phyloP scores from a whole-genome alignment of 2,888 invertebrate species.

The Brachyptera risi region DNA sequence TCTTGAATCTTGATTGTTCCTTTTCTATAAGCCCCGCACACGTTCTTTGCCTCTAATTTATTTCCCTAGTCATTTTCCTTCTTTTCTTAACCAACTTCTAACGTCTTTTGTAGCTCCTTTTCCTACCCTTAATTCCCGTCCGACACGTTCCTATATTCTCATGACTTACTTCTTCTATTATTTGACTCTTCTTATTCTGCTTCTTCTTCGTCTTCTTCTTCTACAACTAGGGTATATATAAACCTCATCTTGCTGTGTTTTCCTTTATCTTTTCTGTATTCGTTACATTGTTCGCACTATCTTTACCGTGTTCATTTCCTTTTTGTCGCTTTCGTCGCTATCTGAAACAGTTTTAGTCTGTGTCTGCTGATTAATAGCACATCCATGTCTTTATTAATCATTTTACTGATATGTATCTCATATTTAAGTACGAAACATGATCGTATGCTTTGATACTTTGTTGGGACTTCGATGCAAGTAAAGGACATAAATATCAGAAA shows the following conservation, averaged over 20 bases:
- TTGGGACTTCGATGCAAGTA: too few relatives aligned
- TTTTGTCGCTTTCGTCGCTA: constrained; percentile 9
- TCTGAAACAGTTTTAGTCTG: neutral
- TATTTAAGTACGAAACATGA: constrained; percentile 8
- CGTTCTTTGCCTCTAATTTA: constrained; percentile 21
- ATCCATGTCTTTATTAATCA: constrained; percentile 24
- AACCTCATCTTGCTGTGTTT: constrained; percentile 17
- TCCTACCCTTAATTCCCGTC: constrained; percentile 22
- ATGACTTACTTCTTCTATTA: constrained; percentile 12
- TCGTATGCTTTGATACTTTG: constrained; percentile 1
- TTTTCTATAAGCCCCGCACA: neutral
- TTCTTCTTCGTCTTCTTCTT: too few relatives aligned
- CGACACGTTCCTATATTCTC: constrained; percentile 13
- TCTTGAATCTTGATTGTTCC: constrained; percentile 18
- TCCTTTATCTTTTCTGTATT: constrained; percentile 24
- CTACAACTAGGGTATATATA: too few relatives aligned
- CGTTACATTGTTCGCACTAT: constrained; percentile 25
- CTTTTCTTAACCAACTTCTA: constrained; percentile 15
- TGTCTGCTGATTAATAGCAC: constrained; percentile 14
- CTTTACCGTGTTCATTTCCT: constrained; percentile 29
- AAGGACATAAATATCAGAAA: too few relatives aligned
- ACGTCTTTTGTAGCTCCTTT: constrained; percentile 18
- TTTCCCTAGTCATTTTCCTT: constrained; percentile 22
- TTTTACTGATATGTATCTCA: constrained; percentile 10
- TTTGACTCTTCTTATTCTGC: constrained; percentile 1